phyloP scores from a whole-genome alignment of 2,797 vertebrate species.

The Falco biarmicus region DNA sequence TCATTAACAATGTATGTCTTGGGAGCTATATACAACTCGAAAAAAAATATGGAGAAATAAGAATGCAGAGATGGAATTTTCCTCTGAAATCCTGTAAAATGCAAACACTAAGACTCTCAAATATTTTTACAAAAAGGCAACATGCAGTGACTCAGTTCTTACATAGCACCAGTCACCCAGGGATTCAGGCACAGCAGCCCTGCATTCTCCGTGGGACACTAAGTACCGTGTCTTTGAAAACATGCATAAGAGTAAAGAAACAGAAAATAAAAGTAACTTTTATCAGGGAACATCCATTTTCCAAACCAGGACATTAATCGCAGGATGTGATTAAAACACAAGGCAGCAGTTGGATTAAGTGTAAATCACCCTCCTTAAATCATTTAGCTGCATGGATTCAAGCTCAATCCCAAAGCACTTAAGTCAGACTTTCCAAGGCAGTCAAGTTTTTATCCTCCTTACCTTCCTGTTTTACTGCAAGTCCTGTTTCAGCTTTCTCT shows the following conservation, averaged over 20 bases:
- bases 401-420: background rate
- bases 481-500: background rate
- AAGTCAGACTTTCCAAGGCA: background rate
- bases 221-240: background rate
- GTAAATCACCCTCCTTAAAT: background rate
- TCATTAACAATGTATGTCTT: background rate
- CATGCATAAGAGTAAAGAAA: background rate
- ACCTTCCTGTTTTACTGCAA: slow-evolving; percentile 30
- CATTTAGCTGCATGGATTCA: background rate
- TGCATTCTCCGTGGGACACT: background rate
- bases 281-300: background rate
- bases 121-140: background rate
- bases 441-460: background rate
- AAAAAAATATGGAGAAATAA: background rate
- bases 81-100: background rate
- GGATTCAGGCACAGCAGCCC: background rate
- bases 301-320: background rate
- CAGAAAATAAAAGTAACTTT: background rate
- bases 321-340: background rate
- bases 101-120: background rate
- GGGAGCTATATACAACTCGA: background rate
- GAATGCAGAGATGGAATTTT: background rate
- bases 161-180: background rate
- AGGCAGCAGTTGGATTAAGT: background rate
- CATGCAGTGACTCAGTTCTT: fast-evolving